Base-by-base conservation (phyloP, 1,140 invertebrate genomes). In the Leptopilina clavipes region DNA sequence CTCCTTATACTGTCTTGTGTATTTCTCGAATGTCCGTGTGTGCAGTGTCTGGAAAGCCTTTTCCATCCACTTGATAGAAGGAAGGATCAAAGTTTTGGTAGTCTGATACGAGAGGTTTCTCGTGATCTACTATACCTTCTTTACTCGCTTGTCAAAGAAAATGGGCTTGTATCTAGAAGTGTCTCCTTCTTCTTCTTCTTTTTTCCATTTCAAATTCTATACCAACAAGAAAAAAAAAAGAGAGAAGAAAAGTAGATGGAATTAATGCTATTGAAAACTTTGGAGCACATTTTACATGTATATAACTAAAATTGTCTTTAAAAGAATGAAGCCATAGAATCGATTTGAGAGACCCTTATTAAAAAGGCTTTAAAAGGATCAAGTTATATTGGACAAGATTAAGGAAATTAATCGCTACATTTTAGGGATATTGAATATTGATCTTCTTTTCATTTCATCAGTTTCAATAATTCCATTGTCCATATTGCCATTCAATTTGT, bases 1-100 rank as follows among this genome's bases (percentile, higher is more conserved):
- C 37, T 80, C 76, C 80, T 82, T 82, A 72, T 76, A 78, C 65
- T 74, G 54, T 48, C 74, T 80, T 74, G 79, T 74, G 79, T 80
- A 78, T 82, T 82, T 80, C 76, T 71, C 45, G 12, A 40, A 31
- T 37, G 59, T 48, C 72, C 17, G 22, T 65, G 17, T 45, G n/a
- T 70, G 48, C 17, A 25, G 7, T 75, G 44, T 54, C 56, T 65
- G 59, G 25, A 65, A 37, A 65, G 59, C 22, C 59, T 65, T 65
- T 65, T 65, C 59, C 56, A 70, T 76, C 75, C 75, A 44, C 54
- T 73, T 73, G 75, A 76, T 75, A 54, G 70, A 71, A 37, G 45
- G 70, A 75, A 75, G 56, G 65, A 37, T 75, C 73, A 70, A 74
- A 74, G 56, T 70, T 74, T 54, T 31, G 18, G 73, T 74, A 65